phyloP scores from a whole-genome alignment of 2,113 vertebrate genomes.

The Picathartes gymnocephalus region DNA sequence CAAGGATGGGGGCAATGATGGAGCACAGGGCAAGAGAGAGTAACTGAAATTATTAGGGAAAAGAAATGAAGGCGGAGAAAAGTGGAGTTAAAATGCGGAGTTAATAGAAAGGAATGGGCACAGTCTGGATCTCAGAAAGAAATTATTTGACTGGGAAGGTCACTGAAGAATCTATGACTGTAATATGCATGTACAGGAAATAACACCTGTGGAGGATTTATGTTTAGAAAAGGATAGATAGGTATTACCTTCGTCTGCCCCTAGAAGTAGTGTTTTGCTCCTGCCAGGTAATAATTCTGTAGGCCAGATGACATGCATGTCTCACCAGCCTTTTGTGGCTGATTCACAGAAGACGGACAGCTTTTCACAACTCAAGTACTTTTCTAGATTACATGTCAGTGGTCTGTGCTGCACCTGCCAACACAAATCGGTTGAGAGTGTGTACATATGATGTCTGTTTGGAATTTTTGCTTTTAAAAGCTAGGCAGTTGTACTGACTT shows the following conservation, averaged over 20 bases:
- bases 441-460: neutral
- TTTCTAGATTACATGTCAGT: neutral
- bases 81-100: neutral
- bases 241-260: neutral
- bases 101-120: neutral
- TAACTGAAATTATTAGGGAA: neutral
- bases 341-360: neutral
- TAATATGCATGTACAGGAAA: neutral
- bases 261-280: neutral
- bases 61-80: neutral
- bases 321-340: neutral
- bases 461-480: neutral
- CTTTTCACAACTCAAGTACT: neutral
- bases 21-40: neutral
- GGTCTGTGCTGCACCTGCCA: neutral
- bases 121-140: neutral
- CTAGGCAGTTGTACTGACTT: neutral
- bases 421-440: neutral
- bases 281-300: neutral
- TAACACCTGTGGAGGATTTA: neutral
- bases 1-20: neutral
- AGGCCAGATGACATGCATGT: neutral
- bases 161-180: neutral
- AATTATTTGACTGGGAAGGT: neutral
- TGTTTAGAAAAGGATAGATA: neutral